Conservation (phyloP, 2,797 vertebrate species). For the Oreortyx pictus region DNA sequence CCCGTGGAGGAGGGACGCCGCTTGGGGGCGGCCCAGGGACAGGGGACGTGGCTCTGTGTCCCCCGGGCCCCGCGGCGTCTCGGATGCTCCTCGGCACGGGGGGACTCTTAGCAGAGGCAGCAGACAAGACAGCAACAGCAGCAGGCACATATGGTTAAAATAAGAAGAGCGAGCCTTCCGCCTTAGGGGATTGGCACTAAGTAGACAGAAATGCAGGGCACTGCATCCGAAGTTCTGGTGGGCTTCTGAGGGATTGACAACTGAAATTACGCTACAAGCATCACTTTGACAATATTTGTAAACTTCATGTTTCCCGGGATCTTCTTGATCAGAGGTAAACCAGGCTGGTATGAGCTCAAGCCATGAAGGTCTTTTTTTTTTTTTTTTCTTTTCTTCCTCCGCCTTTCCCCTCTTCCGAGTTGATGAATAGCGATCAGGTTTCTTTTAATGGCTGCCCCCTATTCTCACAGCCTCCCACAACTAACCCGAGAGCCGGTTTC, state of each 20-base stretch:
- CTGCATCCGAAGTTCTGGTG: conserved; percentile 48
- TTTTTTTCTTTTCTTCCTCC: neutral
- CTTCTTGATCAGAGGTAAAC: conserved; percentile 85
- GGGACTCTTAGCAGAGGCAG: neutral
- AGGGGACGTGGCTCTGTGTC: neutral
- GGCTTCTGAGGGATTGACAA: conserved; percentile 72
- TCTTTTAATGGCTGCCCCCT: conserved; percentile 90
- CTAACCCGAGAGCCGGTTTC: conserved; percentile 88
- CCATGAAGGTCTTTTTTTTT: conserved; percentile 66
- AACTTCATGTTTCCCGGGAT: conserved; percentile 88
- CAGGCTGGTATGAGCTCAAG: conserved; percentile 76
- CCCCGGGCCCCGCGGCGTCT: neutral
- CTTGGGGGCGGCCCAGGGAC: neutral
- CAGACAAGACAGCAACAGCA: conserved; percentile 75
- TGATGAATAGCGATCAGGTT: conserved; percentile 94
- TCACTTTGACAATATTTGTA: conserved; percentile 90
- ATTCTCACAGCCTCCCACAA: conserved; percentile 93
- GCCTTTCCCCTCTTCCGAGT: conserved; percentile 66
- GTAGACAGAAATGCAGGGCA: conserved; percentile 37
- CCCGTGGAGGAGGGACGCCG: neutral
- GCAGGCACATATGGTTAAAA: conserved; percentile 74
- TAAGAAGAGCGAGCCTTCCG: conserved; percentile 42
- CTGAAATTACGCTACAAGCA: conserved; percentile 77
- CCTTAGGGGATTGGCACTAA: conserved; percentile 69
- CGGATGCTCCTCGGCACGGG: neutral